Conservation (phyloP, 2,113 vertebrate species). For the Tyrannus savana region DNA sequence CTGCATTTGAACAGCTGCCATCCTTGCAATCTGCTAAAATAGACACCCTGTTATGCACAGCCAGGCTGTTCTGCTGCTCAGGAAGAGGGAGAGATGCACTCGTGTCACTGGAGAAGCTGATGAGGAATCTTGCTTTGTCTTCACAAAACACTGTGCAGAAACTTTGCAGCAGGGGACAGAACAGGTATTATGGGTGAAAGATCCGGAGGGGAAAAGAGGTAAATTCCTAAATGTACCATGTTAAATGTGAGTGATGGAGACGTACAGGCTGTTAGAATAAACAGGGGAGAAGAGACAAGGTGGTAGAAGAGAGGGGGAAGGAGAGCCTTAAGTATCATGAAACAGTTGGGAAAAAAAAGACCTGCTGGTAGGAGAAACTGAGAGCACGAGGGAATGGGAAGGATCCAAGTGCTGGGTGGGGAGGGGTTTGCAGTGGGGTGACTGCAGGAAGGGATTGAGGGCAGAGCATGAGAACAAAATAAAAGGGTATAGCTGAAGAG, state of each 20-base stretch:
- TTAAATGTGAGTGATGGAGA: background rate
- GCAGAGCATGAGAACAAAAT: background rate
- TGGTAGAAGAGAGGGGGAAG: background rate
- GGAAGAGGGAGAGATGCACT: background rate
- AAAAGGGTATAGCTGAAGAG: background rate
- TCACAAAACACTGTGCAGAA: background rate
- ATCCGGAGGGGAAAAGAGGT: background rate
- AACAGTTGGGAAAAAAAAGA: background rate
- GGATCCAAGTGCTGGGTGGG: background rate
- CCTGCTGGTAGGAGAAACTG: background rate
- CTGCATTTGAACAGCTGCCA: background rate
- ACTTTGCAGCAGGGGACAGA: background rate
- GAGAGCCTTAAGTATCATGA: background rate
- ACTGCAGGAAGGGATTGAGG: background rate
- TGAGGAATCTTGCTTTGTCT: constrained; percentile 13
- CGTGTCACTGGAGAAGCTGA: background rate
- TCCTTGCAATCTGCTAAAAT: constrained; percentile 1
- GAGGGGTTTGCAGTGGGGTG: background rate
- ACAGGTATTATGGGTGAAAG: background rate
- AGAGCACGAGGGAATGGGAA: background rate
- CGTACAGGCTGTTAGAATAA: background rate
- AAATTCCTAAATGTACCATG: background rate
- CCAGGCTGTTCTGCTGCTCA: background rate
- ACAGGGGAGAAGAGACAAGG: background rate
- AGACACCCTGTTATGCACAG: background rate